Percentiles rank a stretch among this genome's conserved stretches.
These are phyloP conservation scores for Siniperca chuatsi DNA, from an alignment of 2,113 vertebrate species.

Conservation along the genomic window DNA sequence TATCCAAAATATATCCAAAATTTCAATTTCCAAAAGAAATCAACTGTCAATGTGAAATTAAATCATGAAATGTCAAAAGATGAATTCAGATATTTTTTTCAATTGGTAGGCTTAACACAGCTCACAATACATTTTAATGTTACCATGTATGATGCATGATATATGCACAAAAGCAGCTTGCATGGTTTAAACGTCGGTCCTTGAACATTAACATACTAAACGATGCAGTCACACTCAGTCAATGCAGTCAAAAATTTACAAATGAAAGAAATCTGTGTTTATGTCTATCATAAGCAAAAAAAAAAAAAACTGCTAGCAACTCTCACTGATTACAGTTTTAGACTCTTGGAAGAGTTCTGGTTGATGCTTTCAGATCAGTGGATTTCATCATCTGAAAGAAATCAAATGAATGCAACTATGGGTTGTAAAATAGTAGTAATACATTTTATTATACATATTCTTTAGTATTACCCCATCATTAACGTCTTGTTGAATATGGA, in stretches of 20 bases:
- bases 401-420: not conserved
- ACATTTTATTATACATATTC: not conserved
- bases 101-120: not conserved
- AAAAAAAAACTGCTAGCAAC: not conserved
- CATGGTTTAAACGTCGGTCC: not conserved
- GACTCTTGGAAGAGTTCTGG: not conserved
- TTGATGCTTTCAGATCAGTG: not conserved
- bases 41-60: not conserved
- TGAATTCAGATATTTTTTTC: not conserved
- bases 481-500: conserved; percentile 17
- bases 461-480: not conserved
- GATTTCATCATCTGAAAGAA: not conserved
- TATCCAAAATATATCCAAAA: too few species aligned
- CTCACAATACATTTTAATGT: not conserved
- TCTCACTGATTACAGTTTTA: not conserved
- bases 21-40: too few species aligned
- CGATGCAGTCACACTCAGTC: not conserved
- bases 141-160: not conserved
- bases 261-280: not conserved
- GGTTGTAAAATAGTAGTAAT: conserved; percentile 3
- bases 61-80: not conserved
- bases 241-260: not conserved
- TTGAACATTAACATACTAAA: not conserved
- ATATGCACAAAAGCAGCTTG: not conserved
- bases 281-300: conserved; percentile 1